These are phyloP conservation scores for Sparidentex hasta DNA, from an alignment of 2,797 vertebrate species.

Conservation along the genomic window DNA sequence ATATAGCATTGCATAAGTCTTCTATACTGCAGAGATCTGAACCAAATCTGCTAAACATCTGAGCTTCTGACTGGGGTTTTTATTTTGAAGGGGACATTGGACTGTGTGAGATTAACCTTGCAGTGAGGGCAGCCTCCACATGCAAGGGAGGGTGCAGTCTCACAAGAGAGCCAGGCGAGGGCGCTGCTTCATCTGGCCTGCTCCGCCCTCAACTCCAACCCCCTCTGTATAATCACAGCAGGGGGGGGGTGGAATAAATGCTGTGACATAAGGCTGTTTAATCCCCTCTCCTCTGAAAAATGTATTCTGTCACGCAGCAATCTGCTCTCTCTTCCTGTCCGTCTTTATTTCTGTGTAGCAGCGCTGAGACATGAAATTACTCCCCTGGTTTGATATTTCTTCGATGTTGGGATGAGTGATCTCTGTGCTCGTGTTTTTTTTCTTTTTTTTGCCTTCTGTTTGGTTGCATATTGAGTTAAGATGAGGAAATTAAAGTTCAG, in stretches of 20 bases:
- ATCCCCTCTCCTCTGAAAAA: slow-evolving; percentile 78
- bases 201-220: slow-evolving; percentile 15
- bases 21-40: background rate
- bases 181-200: slow-evolving; percentile 28
- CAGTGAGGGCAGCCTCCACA: slow-evolving; percentile 15
- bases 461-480: background rate
- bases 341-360: slow-evolving; percentile 34
- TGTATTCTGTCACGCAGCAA: slow-evolving; percentile 82
- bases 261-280: slow-evolving; percentile 82
- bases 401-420: background rate
- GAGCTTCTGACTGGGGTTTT: slow-evolving; percentile 33
- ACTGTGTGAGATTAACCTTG: slow-evolving; percentile 52
- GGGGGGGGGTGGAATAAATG: slow-evolving; percentile 69
- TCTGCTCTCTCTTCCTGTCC: slow-evolving; percentile 67
- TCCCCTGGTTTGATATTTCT: background rate
- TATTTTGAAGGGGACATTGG: slow-evolving; percentile 46
- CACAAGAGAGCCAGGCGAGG: slow-evolving; percentile 48
- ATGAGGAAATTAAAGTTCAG: background rate
- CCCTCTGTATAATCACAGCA: slow-evolving; percentile 63
- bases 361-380: slow-evolving; percentile 22
- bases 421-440: background rate
- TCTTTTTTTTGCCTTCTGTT: background rate
- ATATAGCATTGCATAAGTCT: slow-evolving; percentile 19
- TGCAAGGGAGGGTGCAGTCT: slow-evolving; percentile 22
- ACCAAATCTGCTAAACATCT: slow-evolving; percentile 29